Conservation (phyloP, 2,113 vertebrate genomes). For the Alaudala cheleensis region DNA sequence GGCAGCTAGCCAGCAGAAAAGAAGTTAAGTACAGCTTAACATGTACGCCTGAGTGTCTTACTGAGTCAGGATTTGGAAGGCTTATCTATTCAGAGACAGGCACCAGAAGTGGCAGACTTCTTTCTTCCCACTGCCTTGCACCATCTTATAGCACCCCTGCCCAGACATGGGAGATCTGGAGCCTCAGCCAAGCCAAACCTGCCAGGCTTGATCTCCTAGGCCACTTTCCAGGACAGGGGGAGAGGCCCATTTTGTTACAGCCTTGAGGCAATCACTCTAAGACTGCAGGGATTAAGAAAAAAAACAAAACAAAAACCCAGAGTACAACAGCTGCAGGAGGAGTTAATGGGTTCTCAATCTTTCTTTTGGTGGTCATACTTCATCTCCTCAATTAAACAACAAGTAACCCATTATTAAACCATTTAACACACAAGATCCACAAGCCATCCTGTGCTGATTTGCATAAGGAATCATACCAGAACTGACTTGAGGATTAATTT, state of each 20-base stretch:
- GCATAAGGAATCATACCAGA: background rate
- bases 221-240: background rate
- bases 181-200: background rate
- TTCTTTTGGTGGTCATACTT: background rate
- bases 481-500: background rate
- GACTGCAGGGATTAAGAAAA: background rate
- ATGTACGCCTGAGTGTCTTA: background rate
- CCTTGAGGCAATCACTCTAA: accelerated
- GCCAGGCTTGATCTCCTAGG: background rate
- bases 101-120: background rate
- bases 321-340: background rate
- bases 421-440: background rate
- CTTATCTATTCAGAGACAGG: background rate
- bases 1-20: background rate
- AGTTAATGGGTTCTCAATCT: background rate
- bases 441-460: background rate
- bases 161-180: background rate
- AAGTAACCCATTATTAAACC: background rate
- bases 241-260: background rate
- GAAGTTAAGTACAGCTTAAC: background rate
- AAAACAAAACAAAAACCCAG: background rate
- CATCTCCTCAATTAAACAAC: background rate
- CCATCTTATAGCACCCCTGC: background rate
- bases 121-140: background rate
- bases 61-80: background rate